Evolutionary conservation across 2,113 vertebrate species (phyloP), one percentile per base, ranked within the genome.

Genomic region (Potamarius usumacintae): DNA sequence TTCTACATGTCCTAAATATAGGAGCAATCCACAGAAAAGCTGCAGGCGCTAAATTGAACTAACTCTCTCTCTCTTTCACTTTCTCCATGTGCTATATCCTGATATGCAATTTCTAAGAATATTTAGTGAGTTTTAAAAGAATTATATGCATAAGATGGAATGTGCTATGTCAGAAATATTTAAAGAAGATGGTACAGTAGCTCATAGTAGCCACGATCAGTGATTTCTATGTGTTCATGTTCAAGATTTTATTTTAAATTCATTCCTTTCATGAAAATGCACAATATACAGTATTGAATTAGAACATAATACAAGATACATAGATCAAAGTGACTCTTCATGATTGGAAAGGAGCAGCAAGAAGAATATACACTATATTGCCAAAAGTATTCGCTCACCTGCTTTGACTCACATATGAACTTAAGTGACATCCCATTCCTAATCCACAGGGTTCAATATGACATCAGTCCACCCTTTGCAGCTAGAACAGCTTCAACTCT

Each of bases 21-120:
- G 25, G 34, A 69, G 62, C 34, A 74, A 82, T 81, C 27, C 18
- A 85, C 65, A 88, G n/a, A 77, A 71, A 80, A 87, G 89, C 89
- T 89, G 78, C 63, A 63, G 76, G 74, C 53, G 48, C 11, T 57
- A 71, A 42, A 88, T 53, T 86, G 52, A 85, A 22, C 88, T 53
- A 74, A 8, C 78, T 57, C 69, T 77, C 63, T 87, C 50, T 53
- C 74, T 63, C 67, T 52, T 67, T 12, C 79, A 12, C 30, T 60
- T 67, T 86, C 60, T 60, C 76, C 83, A 85, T 85, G 11, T 82
- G 72, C 55, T 71, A 72, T 57, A 72, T 42, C 53, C 78, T 69
- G 89, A 88, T 85, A 69, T 53, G 72, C 48, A 74, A 62, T 57
- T 48, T 55, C 14, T 78, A 63, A 52, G 17, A 69, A 85, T 7